Percentiles rank a stretch among this genome's conserved stretches.
phyloP scores from a whole-genome alignment of 2,113 vertebrate genomes.

The Electrona antarctica region DNA sequence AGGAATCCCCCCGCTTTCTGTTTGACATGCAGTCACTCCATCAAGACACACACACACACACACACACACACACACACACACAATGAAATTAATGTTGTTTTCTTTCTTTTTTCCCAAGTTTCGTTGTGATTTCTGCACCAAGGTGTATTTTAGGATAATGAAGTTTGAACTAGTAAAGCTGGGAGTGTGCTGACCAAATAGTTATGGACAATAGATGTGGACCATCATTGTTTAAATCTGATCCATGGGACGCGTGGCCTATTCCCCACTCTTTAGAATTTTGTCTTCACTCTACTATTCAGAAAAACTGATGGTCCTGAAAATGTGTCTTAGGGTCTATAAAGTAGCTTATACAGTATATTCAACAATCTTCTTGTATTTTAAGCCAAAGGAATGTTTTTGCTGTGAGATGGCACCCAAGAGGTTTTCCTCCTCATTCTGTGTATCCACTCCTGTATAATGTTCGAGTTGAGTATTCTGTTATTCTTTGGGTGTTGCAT shows the following conservation, averaged over 20 bases:
- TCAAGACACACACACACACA: neutral
- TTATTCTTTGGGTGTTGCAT: neutral
- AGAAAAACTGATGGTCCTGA: neutral
- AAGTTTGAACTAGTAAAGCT: slow-evolving; percentile 8
- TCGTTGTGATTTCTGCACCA: slow-evolving; percentile 10
- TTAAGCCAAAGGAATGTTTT: slow-evolving; percentile 2
- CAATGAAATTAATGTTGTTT: slow-evolving; percentile 11
- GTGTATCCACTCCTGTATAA: neutral
- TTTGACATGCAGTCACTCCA: slow-evolving; percentile 22
- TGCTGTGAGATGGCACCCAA: neutral
- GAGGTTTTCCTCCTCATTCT: neutral
- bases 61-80: no score
- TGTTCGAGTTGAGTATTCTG: neutral
- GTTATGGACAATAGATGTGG: neutral
- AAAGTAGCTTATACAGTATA: neutral
- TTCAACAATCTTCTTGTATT: neutral
- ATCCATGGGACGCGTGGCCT: no score
- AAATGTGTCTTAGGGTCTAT: neutral
- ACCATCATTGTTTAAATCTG: no score
- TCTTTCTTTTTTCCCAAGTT: neutral
- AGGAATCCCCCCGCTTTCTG: slow-evolving; percentile 34
- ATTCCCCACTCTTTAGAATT: no score
- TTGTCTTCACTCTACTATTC: no score
- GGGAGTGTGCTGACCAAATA: neutral
- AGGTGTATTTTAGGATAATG: slow-evolving; percentile 15